A percentile compares a stretch with the other conserved stretches of the same genome.
Evolutionary conservation across 1,140 invertebrate species (phyloP).

Genomic region (Drosophila quadrilineata): DNA sequence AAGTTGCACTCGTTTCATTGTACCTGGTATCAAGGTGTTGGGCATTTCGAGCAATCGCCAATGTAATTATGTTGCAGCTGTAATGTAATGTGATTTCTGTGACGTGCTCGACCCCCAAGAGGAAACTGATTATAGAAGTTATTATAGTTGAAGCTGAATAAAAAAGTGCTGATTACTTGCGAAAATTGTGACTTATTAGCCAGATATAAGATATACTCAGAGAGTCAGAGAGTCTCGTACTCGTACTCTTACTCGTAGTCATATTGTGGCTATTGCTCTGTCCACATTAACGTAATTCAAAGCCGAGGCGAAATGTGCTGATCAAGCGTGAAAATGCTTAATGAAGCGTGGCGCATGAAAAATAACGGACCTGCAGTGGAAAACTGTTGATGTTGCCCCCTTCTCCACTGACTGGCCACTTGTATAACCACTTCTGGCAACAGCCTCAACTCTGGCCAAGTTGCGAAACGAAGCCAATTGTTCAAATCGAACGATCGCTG

Average conservation of each 20-base stretch:
- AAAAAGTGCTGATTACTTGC: slow-evolving; percentile 53
- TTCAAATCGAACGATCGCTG: slow-evolving; percentile 29
- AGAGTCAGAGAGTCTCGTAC: no score
- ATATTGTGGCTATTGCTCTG: slow-evolving; percentile 18
- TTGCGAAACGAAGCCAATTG: slow-evolving; percentile 30
- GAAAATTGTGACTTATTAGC: slow-evolving; percentile 11
- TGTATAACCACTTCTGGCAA: no score
- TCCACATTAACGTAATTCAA: slow-evolving; percentile 50
- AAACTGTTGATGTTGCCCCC: slow-evolving; percentile 7
- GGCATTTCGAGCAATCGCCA: slow-evolving; percentile 36
- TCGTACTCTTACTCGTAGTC: no score
- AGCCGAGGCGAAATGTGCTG: slow-evolving; percentile 54
- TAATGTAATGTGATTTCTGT: slow-evolving; percentile 55
- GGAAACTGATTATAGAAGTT: slow-evolving; percentile 23
- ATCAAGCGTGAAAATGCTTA: slow-evolving; percentile 64
- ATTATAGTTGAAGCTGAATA: slow-evolving; percentile 15
- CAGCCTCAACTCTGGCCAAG: background rate
- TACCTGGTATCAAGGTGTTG: background rate
- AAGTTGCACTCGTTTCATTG: no score
- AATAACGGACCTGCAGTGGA: slow-evolving; percentile 50
- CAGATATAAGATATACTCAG: no score
- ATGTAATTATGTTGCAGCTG: slow-evolving; percentile 11
- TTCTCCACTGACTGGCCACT: background rate
- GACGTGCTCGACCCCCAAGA: slow-evolving; percentile 43
- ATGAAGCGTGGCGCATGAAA: slow-evolving; percentile 70